Conservation (phyloP, 2,888 invertebrate species). For the Drosophila infuscata region DNA sequence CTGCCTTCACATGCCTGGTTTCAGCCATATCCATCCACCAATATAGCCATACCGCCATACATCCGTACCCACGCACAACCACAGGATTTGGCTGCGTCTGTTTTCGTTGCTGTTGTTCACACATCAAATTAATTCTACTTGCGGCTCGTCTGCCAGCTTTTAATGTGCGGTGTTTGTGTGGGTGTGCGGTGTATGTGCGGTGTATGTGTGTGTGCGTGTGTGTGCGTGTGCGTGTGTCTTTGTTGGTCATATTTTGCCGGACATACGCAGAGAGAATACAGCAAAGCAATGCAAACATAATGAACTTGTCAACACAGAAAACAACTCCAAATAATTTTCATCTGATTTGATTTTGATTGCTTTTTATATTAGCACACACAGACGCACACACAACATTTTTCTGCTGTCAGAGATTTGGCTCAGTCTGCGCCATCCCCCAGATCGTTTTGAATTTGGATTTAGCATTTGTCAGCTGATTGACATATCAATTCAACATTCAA, state of each 20-base stretch:
- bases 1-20: not conserved
- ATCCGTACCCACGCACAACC: not conserved
- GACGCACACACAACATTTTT: constrained; percentile 17
- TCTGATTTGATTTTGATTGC: constrained; percentile 82
- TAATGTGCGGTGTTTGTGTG: constrained; percentile 50
- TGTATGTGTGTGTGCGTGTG: constrained; percentile 3
- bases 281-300: constrained; percentile 74
- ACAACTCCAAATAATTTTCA: constrained; percentile 77
- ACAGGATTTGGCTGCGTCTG: not conserved
- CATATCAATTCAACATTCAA: constrained; percentile 50
- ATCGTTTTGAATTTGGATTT: constrained; percentile 46
- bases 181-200: constrained; percentile 40
- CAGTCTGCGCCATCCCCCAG: not conserved
- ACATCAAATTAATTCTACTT: constrained; percentile 78
- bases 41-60: not conserved
- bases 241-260: constrained; percentile 59
- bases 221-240: constrained; percentile 7
- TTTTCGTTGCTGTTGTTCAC: constrained; percentile 60
- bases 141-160: constrained; percentile 65
- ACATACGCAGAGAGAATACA: constrained; percentile 57
- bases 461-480: constrained; percentile 57
- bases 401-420: not conserved
- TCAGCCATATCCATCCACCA: not conserved
- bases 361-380: constrained; percentile 70
- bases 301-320: constrained; percentile 79